These are phyloP conservation scores for Heteronetta atricapilla DNA, from an alignment of 2,113 vertebrate genomes.

Conservation along the genomic window DNA sequence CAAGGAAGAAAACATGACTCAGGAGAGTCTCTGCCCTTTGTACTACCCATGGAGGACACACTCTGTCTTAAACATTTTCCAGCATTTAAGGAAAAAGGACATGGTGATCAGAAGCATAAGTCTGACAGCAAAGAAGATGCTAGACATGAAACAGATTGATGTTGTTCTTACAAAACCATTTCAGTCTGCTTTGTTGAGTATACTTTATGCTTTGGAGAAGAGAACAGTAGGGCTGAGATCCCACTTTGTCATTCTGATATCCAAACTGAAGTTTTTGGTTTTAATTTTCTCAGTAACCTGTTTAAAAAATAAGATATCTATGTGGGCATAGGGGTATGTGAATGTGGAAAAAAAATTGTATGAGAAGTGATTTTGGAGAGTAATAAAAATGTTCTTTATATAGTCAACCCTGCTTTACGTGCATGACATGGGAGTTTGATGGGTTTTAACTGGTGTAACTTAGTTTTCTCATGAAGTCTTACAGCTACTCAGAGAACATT, in stretches of 20 bases:
- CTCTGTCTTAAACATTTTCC: not conserved
- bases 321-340: not conserved
- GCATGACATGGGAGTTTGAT: not conserved
- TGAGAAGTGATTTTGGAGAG: not conserved
- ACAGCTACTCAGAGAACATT: not conserved
- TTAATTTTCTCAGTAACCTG: not conserved
- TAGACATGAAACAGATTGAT: slow-evolving; percentile 27
- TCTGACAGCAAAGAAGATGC: slow-evolving; percentile 28
- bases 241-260: not conserved
- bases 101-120: not conserved
- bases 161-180: not conserved
- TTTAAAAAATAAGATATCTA: not conserved
- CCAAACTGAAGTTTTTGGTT: not conserved
- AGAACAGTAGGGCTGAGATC: not conserved
- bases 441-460: not conserved
- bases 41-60: not conserved
- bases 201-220: not conserved
- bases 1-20: not conserved
- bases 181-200: not conserved
- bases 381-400: not conserved
- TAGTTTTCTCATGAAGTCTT: not conserved
- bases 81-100: not conserved
- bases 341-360: not conserved
- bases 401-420: not conserved
- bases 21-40: not conserved